Percentiles rank a stretch among this genome's conserved stretches.
Evolutionary conservation across 2,113 vertebrate genomes (phyloP).

Genomic region (Meriones unguiculatus): DNA sequence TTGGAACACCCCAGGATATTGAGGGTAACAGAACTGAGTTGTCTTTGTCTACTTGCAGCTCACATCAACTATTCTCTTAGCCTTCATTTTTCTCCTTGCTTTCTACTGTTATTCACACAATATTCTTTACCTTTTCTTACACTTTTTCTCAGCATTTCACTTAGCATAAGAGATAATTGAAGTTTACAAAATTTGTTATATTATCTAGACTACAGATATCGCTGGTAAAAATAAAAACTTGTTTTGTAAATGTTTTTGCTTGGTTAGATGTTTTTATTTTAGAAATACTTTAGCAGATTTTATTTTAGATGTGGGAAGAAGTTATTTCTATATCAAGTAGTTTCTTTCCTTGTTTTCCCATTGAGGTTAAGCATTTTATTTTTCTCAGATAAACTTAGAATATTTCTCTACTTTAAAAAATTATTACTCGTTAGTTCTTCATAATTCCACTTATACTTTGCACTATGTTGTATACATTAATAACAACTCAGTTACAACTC

Average conservation of each 20-base stretch:
- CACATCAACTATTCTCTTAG: neutral
- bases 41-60: neutral
- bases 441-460: neutral
- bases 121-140: neutral
- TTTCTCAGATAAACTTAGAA: neutral
- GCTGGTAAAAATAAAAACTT: neutral
- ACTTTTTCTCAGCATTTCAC: neutral
- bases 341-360: neutral
- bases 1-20: neutral
- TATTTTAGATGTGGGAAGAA: neutral
- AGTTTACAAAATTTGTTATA: neutral
- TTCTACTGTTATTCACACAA: fast-evolving
- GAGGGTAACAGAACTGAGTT: neutral
- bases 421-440: neutral
- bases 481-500: neutral
- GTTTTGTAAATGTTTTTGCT: neutral
- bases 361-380: neutral
- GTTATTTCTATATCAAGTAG: neutral
- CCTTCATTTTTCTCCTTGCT: neutral
- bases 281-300: neutral
- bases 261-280: neutral
- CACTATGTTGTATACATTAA: neutral
- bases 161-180: neutral
- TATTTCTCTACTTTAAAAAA: neutral
- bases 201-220: neutral